Base-by-base conservation (phyloP, 2,113 vertebrate species). In the Sturnira hondurensis region DNA sequence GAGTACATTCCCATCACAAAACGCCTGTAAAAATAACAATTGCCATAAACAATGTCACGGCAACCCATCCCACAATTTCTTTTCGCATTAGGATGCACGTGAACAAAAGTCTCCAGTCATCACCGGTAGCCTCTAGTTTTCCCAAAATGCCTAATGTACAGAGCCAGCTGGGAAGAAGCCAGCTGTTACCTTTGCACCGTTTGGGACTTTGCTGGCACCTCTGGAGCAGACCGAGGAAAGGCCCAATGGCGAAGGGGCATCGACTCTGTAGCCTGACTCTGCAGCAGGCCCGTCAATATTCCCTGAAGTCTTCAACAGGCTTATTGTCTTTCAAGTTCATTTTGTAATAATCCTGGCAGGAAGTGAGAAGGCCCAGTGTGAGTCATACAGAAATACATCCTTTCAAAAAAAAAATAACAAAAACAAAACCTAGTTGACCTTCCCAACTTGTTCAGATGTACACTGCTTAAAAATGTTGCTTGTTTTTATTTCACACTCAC, bases 351-450 rank as follows among this genome's bases (percentile, higher is more conserved):
- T 95, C 97, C 90, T 88, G 97, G 83, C 77, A 97, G 97, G 95
- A 97, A 97, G 81, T 50, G 96, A 43, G 96, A 95, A 97, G 97
- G 58, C 95, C 73, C 90, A 76, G 58, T 13, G 61, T 98, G 98
- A 98, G 92, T 98, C 97, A 97, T 94, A 33, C 92, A 95, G 92
- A 97, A 97, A 97, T 81, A 80, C 76, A 93, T 76, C 93, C 71
- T 91, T 90, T 2, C 22, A 94, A 58, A 81, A 94, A 58, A 81
- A 65, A 76, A 63, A 45, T 83, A 63, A 77, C 4, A 54, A 65
- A 41, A 70, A 41, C 71, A 71, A 89, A 96, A 77, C 77, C 78
- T 92, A 65, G 89, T 4, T 88, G 95, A 97, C 91, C 92, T 97
- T 96, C 91, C 31, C 50, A 97, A 94, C 85, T 96, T 80, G 91